Percentiles rank a stretch among this genome's conserved stretches.
phyloP scores from a whole-genome alignment of 2,888 invertebrate species.

The Epirrhoe tristata region DNA sequence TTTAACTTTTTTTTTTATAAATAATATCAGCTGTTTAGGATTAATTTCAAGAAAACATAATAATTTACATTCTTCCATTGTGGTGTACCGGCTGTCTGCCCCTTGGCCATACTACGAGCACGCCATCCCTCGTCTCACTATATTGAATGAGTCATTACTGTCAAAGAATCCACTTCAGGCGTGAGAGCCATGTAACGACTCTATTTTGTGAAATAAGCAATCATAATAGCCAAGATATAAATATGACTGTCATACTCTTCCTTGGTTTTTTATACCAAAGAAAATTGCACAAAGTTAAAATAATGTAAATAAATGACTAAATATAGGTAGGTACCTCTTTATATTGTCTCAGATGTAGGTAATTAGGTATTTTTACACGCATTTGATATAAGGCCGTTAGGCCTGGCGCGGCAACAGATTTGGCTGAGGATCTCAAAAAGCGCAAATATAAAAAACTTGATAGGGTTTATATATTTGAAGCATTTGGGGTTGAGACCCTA shows the following conservation, averaged over 20 bases:
- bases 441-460: too few relatives aligned
- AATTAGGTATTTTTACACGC: too few relatives aligned
- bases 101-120: constrained; percentile 27
- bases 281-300: too few relatives aligned
- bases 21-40: not conserved
- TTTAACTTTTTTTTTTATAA: not conserved
- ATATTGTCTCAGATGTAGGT: too few relatives aligned
- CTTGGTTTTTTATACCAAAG: not conserved
- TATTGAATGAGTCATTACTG: constrained; percentile 41
- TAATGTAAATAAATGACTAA: too few relatives aligned
- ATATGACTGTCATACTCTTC: not conserved
- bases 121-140: constrained; percentile 36
- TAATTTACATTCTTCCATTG: not conserved
- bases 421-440: too few relatives aligned
- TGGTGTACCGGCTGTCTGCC: constrained; percentile 13
- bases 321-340: too few relatives aligned
- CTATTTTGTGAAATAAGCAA: constrained; percentile 57
- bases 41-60: not conserved
- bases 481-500: too few relatives aligned
- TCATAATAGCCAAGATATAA: constrained; percentile 36
- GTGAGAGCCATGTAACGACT: constrained; percentile 62
- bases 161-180: constrained; percentile 45
- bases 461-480: too few relatives aligned
- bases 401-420: too few relatives aligned
- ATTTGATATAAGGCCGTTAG: too few relatives aligned